Evolutionary conservation across 2,113 vertebrate species (phyloP).

Genomic region (Myiozetetes cayanensis): DNA sequence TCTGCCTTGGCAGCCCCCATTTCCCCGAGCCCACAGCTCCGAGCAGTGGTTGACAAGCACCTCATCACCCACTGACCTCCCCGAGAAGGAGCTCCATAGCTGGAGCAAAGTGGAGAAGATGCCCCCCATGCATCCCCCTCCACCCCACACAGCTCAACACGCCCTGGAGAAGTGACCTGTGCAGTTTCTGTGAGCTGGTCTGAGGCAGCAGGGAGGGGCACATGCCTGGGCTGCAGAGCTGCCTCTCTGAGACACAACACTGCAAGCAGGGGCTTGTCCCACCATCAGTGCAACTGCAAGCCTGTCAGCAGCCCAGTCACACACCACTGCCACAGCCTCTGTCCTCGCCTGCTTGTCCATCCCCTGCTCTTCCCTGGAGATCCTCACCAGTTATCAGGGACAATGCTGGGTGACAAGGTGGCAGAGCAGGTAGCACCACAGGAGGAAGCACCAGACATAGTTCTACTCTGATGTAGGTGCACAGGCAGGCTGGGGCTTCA

Average conservation of each 20-base stretch:
- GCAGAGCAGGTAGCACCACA: background rate
- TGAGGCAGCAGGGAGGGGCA: background rate
- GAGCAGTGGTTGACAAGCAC: background rate
- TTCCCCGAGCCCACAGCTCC: background rate
- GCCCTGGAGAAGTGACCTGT: background rate
- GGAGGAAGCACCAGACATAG: background rate
- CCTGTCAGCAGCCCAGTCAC: background rate
- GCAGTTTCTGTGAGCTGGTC: accelerated
- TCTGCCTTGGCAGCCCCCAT: background rate
- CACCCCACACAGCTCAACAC: background rate
- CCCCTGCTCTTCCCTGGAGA: background rate
- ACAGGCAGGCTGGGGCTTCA: background rate
- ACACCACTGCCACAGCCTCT: background rate
- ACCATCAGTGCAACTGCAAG: background rate
- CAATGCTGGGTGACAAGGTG: background rate
- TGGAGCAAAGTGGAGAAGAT: background rate
- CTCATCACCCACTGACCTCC: background rate
- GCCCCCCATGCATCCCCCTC: background rate
- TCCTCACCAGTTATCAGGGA: background rate
- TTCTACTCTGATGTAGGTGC: background rate
- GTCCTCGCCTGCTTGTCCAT: background rate
- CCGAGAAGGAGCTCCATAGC: background rate
- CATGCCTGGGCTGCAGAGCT: background rate
- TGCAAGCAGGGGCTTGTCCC: background rate
- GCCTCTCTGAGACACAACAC: background rate